Evolutionary conservation across 2,888 invertebrate genomes (phyloP).

Genomic region (Hydrotaea diabolus): DNA sequence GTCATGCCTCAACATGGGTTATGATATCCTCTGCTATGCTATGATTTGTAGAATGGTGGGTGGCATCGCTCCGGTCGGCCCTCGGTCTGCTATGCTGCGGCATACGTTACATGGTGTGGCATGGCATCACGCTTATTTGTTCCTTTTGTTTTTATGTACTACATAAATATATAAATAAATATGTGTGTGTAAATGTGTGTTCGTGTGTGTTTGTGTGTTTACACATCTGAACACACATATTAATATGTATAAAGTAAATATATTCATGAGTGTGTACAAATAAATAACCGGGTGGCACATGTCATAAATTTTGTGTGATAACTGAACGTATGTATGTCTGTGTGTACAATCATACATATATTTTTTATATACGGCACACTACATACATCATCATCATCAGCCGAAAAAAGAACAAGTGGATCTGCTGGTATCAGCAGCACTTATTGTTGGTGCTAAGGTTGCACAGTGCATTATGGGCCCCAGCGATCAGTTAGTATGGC

Average conservation of each 20-base stretch:
- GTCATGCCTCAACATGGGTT: slow-evolving; percentile 30
- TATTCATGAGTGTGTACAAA: slow-evolving; percentile 51
- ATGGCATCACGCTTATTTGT: slow-evolving; percentile 19
- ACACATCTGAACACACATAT: neutral
- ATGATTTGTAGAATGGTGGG: neutral
- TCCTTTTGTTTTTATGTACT: slow-evolving; percentile 3
- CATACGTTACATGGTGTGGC: too few relatives aligned
- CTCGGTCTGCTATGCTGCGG: neutral
- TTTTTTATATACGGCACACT: too few relatives aligned
- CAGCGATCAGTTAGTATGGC: too few relatives aligned
- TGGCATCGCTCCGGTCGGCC: too few relatives aligned
- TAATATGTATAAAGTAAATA: slow-evolving; percentile 39
- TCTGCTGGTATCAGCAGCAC: neutral
- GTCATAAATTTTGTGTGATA: slow-evolving; percentile 54
- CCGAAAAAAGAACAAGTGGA: neutral
- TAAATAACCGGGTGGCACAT: slow-evolving; percentile 43
- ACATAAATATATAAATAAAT: neutral
- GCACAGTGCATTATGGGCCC: too few relatives aligned
- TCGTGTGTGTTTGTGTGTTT: neutral
- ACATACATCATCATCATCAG: neutral
- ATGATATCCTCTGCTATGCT: neutral
- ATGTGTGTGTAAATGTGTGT: neutral
- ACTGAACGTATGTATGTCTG: neutral
- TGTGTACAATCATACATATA: slow-evolving; percentile 1
- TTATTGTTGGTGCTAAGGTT: neutral